Evolutionary conservation across 2,888 invertebrate genomes (phyloP), one percentile per base, ranked within the genome.

Genomic region (Apotomis betuletana): DNA sequence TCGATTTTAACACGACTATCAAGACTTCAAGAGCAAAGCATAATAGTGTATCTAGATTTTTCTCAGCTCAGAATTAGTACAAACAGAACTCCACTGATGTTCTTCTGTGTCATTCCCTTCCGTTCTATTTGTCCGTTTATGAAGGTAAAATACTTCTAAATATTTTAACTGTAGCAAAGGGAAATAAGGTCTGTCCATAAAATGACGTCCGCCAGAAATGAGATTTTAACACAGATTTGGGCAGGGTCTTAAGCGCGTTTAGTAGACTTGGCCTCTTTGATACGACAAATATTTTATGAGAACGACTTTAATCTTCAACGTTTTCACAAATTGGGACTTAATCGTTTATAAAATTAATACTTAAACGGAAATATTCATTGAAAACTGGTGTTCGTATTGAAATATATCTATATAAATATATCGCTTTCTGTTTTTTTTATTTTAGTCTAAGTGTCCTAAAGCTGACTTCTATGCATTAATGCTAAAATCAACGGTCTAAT

Each of bases 111-210:
- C 10, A 49, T 9, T 49, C 1, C 49, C 9, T 9, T 9, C 6
- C 41, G 41, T 5, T 41, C 41, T 0, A 51, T 36, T 46, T 27
- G 12, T 5, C 9, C 62, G 10, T n/a, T 3, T 36, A 52, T 2
- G 12, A 54, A 54, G n/a, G 12, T 65, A 57, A 65, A 55, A 57
- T 46, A 65, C 65, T 44, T 27, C 5, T 46, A n/a, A 12, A 58
- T 44, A 65, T 27, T 55, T 55, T 55, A 4, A n/a, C 55, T 65
- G 0, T 8, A 41, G 49, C 6, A 15, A 57, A 55, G n/a, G 65
- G 55, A 65, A 65, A 65, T 65, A 65, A 65, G 65, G 65, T 55
- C 2, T 46, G 44, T 36, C 55, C 65, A 57, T 65, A 55, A 64
- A 55, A 44, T 27, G 49, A 49, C 27, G 44, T 55, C 55, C 41